These are phyloP conservation scores for Hippocampus mohnikei DNA, from an alignment of 2,113 vertebrate species.

Conservation along the genomic window DNA sequence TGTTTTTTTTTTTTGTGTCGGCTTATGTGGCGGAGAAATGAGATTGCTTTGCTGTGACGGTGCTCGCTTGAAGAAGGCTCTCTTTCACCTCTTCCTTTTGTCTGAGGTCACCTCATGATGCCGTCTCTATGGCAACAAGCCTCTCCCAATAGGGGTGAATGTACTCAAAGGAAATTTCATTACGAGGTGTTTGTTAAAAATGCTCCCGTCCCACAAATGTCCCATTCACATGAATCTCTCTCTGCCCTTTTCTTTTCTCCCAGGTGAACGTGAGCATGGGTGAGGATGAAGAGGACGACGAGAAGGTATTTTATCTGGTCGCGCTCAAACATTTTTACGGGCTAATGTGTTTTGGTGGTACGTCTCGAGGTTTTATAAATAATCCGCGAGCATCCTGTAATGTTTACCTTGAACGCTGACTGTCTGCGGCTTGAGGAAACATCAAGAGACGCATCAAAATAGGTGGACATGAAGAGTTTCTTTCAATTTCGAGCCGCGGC, in stretches of 20 bases:
- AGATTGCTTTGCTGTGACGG: constrained; percentile 77
- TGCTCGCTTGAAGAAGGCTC: constrained; percentile 72
- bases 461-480: background rate
- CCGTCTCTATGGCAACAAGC: constrained; percentile 78
- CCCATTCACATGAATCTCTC: constrained; percentile 63
- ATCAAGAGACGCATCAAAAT: background rate
- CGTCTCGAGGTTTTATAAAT: background rate
- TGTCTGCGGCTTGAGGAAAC: background rate
- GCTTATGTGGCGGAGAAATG: constrained; percentile 73
- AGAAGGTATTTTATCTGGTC: constrained; percentile 81
- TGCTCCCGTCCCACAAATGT: constrained; percentile 71
- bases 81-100: constrained; percentile 75
- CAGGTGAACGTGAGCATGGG: constrained; percentile 83
- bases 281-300: constrained; percentile 91
- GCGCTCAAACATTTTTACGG: constrained; percentile 28
- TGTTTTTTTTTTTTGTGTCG: constrained; percentile 64
- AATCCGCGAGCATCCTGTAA: constrained; percentile 12
- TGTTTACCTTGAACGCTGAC: background rate
- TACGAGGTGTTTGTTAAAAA: constrained; percentile 79
- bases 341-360: constrained; percentile 45
- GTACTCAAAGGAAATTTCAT: constrained; percentile 78
- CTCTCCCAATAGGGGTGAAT: constrained; percentile 77
- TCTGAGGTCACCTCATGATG: constrained; percentile 77
- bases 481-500: no score
- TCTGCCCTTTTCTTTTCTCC: constrained; percentile 68